These are phyloP conservation scores for Anolis sagrei DNA, from an alignment of 2,113 vertebrate genomes.

Conservation along the genomic window DNA sequence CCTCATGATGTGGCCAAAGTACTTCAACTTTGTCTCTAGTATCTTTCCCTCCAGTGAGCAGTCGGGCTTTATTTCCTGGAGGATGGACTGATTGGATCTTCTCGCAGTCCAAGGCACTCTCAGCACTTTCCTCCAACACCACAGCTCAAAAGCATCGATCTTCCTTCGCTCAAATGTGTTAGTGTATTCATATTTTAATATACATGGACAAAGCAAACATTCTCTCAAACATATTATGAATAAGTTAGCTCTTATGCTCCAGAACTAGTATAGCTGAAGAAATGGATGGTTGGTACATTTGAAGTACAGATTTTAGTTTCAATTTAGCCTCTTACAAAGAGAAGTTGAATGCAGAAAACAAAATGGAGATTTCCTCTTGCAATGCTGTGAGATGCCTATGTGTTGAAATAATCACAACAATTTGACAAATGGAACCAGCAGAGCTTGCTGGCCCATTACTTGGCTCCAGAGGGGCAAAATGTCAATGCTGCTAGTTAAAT, in stretches of 20 bases:
- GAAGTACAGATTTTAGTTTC: neutral
- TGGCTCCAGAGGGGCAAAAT: conserved; percentile 44
- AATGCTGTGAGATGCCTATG: conserved; percentile 47
- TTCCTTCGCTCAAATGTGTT: neutral
- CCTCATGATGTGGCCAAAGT: no score
- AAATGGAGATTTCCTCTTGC: conserved; percentile 42
- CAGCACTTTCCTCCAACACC: no score
- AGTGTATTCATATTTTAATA: neutral
- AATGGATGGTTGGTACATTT: neutral
- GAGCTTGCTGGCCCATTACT: conserved; percentile 32
- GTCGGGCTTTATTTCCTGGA: no score
- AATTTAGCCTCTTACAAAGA: neutral
- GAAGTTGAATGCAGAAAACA: conserved; percentile 9
- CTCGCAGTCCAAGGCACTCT: no score
- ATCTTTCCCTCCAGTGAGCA: no score
- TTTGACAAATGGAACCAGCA: conserved; percentile 40
- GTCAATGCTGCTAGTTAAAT: conserved; percentile 34
- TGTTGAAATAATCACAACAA: conserved; percentile 9
- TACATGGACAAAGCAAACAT: neutral
- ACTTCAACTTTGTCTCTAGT: no score
- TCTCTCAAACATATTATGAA: neutral
- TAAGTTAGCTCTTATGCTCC: neutral
- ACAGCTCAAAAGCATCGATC: no score
- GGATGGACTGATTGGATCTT: no score
- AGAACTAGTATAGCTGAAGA: neutral